Evolutionary conservation across 35 echinoderm and acorn worm species (phyloP).

Genomic region (Strongylocentrotus purpuratus): DNA sequence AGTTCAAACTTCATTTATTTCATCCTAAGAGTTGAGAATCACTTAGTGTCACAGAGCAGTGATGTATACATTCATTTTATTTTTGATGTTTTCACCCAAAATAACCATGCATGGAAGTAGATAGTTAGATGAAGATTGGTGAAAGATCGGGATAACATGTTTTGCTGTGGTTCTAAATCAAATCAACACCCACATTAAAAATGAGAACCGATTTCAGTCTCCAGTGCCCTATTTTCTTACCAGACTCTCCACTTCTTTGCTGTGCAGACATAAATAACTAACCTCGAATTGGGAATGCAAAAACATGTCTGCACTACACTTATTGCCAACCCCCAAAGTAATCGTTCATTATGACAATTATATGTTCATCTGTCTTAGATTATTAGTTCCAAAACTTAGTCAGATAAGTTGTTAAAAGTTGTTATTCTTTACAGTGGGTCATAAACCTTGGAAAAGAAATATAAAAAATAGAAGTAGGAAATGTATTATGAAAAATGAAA

Average conservation of each 20-base stretch:
- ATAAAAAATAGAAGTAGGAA: too few species aligned
- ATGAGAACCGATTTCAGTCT: neutral
- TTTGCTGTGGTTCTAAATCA: neutral
- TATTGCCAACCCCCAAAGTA: too few species aligned
- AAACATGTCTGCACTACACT: too few species aligned
- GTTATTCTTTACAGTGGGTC: too few species aligned
- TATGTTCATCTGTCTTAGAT: too few species aligned
- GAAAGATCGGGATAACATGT: neutral
- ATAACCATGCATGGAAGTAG: neutral
- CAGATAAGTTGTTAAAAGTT: too few species aligned
- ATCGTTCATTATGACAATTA: too few species aligned
- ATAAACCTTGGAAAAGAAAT: too few species aligned
- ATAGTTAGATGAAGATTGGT: neutral
- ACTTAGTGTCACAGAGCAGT: neutral
- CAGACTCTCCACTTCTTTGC: neutral
- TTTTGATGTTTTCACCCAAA: neutral
- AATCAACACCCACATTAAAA: neutral
- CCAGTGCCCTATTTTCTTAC: neutral
- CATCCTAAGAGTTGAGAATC: neutral
- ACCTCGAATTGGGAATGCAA: too few species aligned
- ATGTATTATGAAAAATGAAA: too few species aligned
- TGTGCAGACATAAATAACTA: too few species aligned
- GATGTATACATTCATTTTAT: neutral
- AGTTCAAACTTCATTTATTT: neutral
- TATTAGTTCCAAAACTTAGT: too few species aligned